A percentile compares a stretch with the other conserved stretches of the same genome.
Evolutionary conservation across 2,888 invertebrate species (phyloP).

Genomic region (Clanis bilineata): DNA sequence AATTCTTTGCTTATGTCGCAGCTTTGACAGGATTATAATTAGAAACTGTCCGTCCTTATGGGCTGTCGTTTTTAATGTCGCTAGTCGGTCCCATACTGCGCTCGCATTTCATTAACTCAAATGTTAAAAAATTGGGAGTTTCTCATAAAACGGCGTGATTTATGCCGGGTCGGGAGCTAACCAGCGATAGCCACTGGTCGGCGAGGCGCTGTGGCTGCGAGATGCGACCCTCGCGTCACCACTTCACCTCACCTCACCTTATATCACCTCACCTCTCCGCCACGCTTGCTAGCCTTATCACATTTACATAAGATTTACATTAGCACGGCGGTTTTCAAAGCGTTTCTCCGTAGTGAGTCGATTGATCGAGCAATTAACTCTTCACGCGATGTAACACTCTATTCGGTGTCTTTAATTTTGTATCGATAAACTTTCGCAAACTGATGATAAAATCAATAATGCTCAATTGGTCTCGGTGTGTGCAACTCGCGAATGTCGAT

Average conservation of each 20-base stretch:
- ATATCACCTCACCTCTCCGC: conserved; percentile 15
- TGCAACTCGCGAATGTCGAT: not conserved
- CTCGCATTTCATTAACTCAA: conserved; percentile 78
- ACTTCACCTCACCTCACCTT: conserved; percentile 13
- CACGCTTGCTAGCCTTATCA: conserved; percentile 19
- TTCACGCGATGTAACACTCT: conserved; percentile 35
- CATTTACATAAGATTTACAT: conserved; percentile 5
- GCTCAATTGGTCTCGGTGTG: not conserved
- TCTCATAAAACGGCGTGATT: conserved; percentile 80
- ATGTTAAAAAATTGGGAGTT: conserved; percentile 73
- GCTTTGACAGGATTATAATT: conserved; percentile 82
- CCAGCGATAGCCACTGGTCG: conserved; percentile 69
- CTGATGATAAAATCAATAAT: conserved; percentile 10
- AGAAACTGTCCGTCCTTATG: conserved; percentile 78
- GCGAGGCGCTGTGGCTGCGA: conserved; percentile 33
- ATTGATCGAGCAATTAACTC: conserved; percentile 46
- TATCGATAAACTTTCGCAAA: conserved; percentile 23
- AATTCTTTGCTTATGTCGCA: conserved; percentile 75
- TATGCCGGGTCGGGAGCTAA: conserved; percentile 78
- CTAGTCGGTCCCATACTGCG: conserved; percentile 80
- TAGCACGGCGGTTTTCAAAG: not conserved
- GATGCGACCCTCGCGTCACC: conserved; percentile 24
- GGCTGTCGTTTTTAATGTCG: conserved; percentile 80
- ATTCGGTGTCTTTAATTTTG: conserved; percentile 33
- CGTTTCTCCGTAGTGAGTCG: conserved; percentile 6